Conservation (phyloP, 2,888 invertebrate species). For the Volucella bombylans region DNA sequence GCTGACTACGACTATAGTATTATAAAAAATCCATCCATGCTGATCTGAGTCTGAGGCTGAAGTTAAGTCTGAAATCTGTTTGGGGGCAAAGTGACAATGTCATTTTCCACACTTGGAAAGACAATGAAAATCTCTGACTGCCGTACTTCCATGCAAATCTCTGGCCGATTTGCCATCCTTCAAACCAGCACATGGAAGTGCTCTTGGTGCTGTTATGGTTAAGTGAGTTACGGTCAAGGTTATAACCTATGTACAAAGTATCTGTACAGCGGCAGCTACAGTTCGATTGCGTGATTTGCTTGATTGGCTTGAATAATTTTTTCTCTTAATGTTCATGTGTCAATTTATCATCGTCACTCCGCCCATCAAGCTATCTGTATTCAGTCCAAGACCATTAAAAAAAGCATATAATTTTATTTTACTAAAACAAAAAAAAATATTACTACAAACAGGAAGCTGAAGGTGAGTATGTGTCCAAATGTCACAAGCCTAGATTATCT, state of each 20-base stretch:
- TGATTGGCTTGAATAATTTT: slow-evolving; percentile 59
- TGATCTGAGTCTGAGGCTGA: background rate
- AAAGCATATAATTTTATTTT: slow-evolving; percentile 31
- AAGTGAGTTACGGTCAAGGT: slow-evolving; percentile 71
- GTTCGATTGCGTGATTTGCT: slow-evolving; percentile 39
- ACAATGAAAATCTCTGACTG: slow-evolving; percentile 61
- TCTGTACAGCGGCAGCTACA: slow-evolving; percentile 10
- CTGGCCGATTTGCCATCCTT: slow-evolving; percentile 54
- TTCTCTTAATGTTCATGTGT: slow-evolving; percentile 42
- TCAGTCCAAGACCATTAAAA: slow-evolving; percentile 57
- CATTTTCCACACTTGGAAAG: slow-evolving; percentile 70
- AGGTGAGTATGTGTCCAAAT: slow-evolving; percentile 47
- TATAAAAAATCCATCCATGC: slow-evolving; percentile 60
- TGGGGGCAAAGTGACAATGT: slow-evolving; percentile 70
- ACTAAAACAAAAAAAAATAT: background rate
- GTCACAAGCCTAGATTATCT: slow-evolving; percentile 23
- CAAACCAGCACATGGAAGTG: slow-evolving; percentile 57
- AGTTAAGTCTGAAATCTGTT: background rate
- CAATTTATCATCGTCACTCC: slow-evolving; percentile 57
- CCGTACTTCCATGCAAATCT: slow-evolving; percentile 58
- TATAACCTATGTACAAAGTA: slow-evolving; percentile 40
- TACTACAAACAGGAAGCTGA: slow-evolving; percentile 47
- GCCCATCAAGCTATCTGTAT: slow-evolving; percentile 49
- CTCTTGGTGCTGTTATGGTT: slow-evolving; percentile 67
- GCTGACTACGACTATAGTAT: background rate